Evolutionary conservation across 2,888 invertebrate genomes (phyloP).

Genomic region (Ennomos fuscantarius): DNA sequence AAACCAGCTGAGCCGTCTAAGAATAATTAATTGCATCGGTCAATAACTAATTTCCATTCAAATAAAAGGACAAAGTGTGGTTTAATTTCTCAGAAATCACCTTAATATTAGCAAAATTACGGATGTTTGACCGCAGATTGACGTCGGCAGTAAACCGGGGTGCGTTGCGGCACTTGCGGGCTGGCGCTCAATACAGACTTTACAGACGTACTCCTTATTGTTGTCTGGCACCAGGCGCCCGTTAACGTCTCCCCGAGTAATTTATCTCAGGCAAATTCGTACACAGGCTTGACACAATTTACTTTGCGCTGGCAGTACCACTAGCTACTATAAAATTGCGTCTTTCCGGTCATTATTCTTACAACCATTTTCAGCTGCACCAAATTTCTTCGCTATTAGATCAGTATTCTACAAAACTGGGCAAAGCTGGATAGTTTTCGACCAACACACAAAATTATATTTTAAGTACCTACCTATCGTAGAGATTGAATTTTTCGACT

Average conservation of each 20-base stretch:
- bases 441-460: no score
- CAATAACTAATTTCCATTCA: slow-evolving; percentile 2
- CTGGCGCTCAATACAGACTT: slow-evolving; percentile 8
- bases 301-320: slow-evolving; percentile 11
- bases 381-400: no score
- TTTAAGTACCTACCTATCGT: no score
- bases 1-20: slow-evolving; percentile 1
- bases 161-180: slow-evolving; percentile 4
- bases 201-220: slow-evolving; percentile 20
- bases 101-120: slow-evolving; percentile 19
- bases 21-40: slow-evolving; percentile 1
- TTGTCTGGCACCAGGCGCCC: slow-evolving; percentile 31
- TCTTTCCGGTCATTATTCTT: no score
- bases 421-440: no score
- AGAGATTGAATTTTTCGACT: background rate
- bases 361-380: no score
- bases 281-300: slow-evolving; percentile 29
- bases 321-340: background rate
- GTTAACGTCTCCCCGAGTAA: slow-evolving; percentile 28
- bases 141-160: slow-evolving; percentile 6
- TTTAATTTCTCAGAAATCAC: slow-evolving; percentile 19
- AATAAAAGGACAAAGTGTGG: slow-evolving; percentile 16
- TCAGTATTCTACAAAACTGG: no score
- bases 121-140: slow-evolving; percentile 20
- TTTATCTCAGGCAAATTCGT: slow-evolving; percentile 25